Conservation (phyloP, 2,113 vertebrate genomes). For the Xiphophorus maculatus region DNA sequence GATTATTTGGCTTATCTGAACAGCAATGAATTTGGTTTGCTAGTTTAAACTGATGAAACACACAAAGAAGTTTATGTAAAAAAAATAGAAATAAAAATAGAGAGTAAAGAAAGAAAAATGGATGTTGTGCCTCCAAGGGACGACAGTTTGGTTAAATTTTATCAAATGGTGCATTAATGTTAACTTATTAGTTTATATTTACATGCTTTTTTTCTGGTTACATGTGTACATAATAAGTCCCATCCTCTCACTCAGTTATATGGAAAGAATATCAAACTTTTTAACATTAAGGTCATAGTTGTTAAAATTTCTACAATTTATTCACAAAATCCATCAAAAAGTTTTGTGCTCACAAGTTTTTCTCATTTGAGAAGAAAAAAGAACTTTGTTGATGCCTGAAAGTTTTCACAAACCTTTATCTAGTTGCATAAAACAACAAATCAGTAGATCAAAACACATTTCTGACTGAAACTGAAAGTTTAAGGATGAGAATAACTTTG, state of each 20-base stretch:
- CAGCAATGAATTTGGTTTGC: slow-evolving; percentile 16
- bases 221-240: background rate
- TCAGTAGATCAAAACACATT: background rate
- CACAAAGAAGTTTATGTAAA: slow-evolving; percentile 21
- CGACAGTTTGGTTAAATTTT: slow-evolving; percentile 10
- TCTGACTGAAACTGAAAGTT: slow-evolving; percentile 6
- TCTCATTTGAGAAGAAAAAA: background rate
- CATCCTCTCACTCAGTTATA: background rate
- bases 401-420: background rate
- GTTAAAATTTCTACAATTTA: background rate
- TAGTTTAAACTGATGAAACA: slow-evolving; percentile 25
- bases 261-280: background rate
- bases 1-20: slow-evolving; percentile 42
- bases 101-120: no score
- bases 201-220: slow-evolving; percentile 9
- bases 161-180: slow-evolving; percentile 8
- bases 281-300: no score
- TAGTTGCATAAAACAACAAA: background rate
- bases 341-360: slow-evolving; percentile 10
- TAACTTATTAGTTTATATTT: background rate
- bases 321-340: background rate
- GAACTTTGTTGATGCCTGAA: background rate
- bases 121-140: background rate
- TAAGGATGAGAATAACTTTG: slow-evolving; percentile 36
- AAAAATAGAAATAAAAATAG: background rate